A percentile compares a stretch with the other conserved stretches of the same genome.
Conservation (phyloP, 1,140 invertebrate species). For the Trachymyrmex septentrionalis region DNA sequence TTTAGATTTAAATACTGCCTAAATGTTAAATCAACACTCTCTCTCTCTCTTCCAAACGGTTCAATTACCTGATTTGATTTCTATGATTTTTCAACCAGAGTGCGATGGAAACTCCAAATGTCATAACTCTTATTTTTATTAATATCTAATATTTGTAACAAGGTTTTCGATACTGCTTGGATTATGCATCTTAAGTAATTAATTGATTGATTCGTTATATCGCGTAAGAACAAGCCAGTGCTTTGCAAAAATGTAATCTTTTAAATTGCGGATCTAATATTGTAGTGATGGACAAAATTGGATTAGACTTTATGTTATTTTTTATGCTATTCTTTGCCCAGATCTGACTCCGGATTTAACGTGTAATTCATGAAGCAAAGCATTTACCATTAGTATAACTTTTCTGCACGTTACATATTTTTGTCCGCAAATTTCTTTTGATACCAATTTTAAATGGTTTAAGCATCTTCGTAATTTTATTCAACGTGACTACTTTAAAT, state of each 20-base stretch:
- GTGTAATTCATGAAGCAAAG: neutral
- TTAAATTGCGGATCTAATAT: neutral
- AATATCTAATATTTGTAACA: neutral
- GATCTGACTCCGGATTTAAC: neutral
- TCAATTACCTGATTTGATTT: neutral
- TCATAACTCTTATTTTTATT: neutral
- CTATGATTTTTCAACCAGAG: neutral
- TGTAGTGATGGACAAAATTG: neutral
- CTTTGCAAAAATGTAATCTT: neutral
- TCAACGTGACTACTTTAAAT: neutral
- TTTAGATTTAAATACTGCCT: neutral
- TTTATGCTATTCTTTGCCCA: too few species aligned
- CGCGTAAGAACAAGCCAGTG: neutral
- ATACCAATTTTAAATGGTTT: neutral
- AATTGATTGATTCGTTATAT: neutral
- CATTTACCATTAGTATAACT: neutral
- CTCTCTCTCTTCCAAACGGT: neutral
- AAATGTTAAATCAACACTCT: neutral
- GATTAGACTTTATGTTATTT: neutral
- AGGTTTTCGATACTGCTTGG: neutral
- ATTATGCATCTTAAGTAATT: neutral
- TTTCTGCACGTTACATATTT: neutral
- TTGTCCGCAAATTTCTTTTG: neutral
- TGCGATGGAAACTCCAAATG: neutral
- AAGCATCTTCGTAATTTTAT: neutral